Evolutionary conservation across 1,140 invertebrate genomes (phyloP).

Genomic region (Telenomus remus): DNA sequence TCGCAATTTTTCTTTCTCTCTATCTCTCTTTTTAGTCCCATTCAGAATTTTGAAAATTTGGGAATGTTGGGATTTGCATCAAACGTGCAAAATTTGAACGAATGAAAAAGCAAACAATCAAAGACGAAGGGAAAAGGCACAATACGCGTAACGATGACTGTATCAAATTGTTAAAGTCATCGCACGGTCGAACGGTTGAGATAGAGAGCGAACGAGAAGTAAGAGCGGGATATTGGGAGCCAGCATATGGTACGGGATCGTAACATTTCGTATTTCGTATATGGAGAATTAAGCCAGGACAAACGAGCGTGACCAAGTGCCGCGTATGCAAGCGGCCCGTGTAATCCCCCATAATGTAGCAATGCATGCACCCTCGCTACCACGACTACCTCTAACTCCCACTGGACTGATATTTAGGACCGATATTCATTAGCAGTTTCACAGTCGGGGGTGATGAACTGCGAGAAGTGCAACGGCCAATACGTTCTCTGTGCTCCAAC

Average conservation of each 20-base stretch:
- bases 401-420: constrained; percentile 75
- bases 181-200: constrained; percentile 28
- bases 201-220: constrained; percentile 28
- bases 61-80: too few species aligned
- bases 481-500: constrained; percentile 35
- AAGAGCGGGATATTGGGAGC: constrained; percentile 44
- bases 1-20: too few species aligned
- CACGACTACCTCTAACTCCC: constrained; percentile 62
- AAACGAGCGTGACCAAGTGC: constrained; percentile 73
- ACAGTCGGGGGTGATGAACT: constrained; percentile 66
- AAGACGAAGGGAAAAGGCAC: neutral
- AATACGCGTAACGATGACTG: neutral
- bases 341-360: constrained; percentile 70
- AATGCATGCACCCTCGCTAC: constrained; percentile 67
- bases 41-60: neutral
- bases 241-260: constrained; percentile 60
- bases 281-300: constrained; percentile 68
- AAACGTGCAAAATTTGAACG: too few species aligned
- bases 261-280: constrained; percentile 42
- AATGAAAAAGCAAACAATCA: neutral
- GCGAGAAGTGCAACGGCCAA: constrained; percentile 54
- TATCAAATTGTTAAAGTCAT: constrained; percentile 47
- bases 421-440: constrained; percentile 76
- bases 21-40: too few species aligned
- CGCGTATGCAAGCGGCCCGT: constrained; percentile 60